Base-by-base conservation (phyloP, 2,113 vertebrate species). In the Ochotona princeps region DNA sequence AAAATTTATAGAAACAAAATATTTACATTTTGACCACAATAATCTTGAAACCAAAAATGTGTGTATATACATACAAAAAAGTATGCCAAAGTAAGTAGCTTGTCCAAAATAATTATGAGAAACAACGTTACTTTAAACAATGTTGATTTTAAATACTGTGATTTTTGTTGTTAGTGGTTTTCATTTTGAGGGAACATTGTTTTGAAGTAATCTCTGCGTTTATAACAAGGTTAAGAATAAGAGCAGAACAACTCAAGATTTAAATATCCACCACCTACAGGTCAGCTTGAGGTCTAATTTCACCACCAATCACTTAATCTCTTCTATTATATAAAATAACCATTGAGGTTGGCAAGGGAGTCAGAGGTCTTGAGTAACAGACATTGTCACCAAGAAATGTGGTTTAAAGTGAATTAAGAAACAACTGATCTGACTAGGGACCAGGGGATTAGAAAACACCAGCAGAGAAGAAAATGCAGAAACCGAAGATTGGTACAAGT, bases 391-490 rank as follows among this genome's bases (percentile, higher is more conserved):
- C 78, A 96, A 95, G 82, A 92, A 83, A 80, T 92, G 87, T 57
- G 87, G 90, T 26, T 93, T 95, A 94, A 95, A 93, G 80, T 96
- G 76, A 95, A 95, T 96, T 95, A 95, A 83, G 91, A 92, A 95
- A 87, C 82, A 93, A 95, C 25, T 89, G 75, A 87, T 96, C 90
- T 89, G 95, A 92, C 83, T 88, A 95, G 75, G 21, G 88, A 95
- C 75, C 54, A 92, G 96, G 60, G 82, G 96, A 95, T 93, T 95
- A 90, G 74, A 88, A 95, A 88, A 90, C 82, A 88, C 57, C 93
- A 95, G 87, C 87, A 84, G 94, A 90, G 86, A 21, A 70, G 73
- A 95, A 96, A 95, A 91, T 78, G 38, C 38, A 95, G 93, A 94
- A 94, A 94, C 94, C 96, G 86, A 94, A 96, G 94, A 93, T 15